Base-by-base conservation (phyloP, 2,113 vertebrate genomes). In the Erinaceus europaeus region DNA sequence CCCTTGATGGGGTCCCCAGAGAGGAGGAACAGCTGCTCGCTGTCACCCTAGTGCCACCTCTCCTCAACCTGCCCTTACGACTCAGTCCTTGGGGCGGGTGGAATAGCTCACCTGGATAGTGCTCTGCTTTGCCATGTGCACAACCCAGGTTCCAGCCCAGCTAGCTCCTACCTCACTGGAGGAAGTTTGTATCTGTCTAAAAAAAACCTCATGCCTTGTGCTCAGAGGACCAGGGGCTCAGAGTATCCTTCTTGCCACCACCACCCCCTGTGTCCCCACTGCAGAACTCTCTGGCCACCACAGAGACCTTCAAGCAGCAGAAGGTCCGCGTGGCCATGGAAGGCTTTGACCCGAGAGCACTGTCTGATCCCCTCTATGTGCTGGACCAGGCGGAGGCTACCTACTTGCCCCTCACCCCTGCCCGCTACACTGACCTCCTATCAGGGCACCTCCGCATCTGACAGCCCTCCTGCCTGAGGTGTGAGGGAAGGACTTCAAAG, bases 261-360 rank as follows among this genome's bases (percentile, higher is more conserved):
- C 84, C 40, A 0, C n/a, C 5, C 29, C 38, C 27, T 48, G 25
- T 38, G 21, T 12, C 14, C 50, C 0, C 36, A 23, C 40, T n/a
- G n/a, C 90, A 98, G 98, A 96, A 94, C 11, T 94, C 95, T 42
- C 87, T 98, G 95, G 97, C 97, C 12, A 83, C 97, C 78, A 98
- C 98, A 0, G 98, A 98, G 67, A 98, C 98, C 5, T 98, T 98
- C 94, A 98, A 98, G 89, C 98, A 98, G 91, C 98, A 98, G 95
- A 98, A 98, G 92, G 93, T 94, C 25, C 96, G 96, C 21, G 95
- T 98, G 92, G 97, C 98, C 1, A 89, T 94, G 32, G 97, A 98
- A 21, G 98, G 97, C 14, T 98, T 98, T 61, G 92, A 97, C 83
- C 98, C 97, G 0, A 40, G 84, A 0, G 0, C 32, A 0, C 86